Conservation (phyloP, 2,797 vertebrate genomes). For the Sternarchorhynchus goeldii region DNA sequence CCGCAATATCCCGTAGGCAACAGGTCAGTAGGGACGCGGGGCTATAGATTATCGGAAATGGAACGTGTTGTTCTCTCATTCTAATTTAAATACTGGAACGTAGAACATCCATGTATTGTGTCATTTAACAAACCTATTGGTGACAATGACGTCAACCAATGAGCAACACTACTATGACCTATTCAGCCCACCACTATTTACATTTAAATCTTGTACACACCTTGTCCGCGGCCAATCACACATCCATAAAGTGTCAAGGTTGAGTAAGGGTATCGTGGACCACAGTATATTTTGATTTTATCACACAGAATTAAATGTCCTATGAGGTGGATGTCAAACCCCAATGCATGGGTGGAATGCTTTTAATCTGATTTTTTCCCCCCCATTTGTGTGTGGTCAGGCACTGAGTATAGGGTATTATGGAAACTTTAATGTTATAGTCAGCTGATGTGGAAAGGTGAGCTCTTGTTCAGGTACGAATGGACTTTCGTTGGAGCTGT, state of each 20-base stretch:
- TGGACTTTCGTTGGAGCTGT: slow-evolving; percentile 17
- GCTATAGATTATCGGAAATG: neutral
- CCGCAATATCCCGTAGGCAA: slow-evolving; percentile 76
- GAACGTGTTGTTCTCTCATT: slow-evolving; percentile 8
- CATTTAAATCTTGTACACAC: slow-evolving; percentile 32
- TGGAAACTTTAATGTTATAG: neutral
- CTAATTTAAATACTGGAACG: neutral
- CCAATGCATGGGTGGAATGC: neutral
- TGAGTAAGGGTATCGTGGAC: slow-evolving; percentile 30
- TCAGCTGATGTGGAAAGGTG: slow-evolving; percentile 26
- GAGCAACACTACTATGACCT: slow-evolving; percentile 22
- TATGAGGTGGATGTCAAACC: neutral
- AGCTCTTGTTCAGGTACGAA: slow-evolving; percentile 29
- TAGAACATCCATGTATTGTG: slow-evolving; percentile 5
- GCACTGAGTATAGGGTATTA: neutral
- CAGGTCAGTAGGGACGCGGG: slow-evolving; percentile 75
- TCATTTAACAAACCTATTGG: slow-evolving; percentile 11
- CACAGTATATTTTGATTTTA: slow-evolving; percentile 21
- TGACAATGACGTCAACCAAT: slow-evolving; percentile 34
- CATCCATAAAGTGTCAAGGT: slow-evolving; percentile 42
- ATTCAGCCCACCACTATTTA: slow-evolving; percentile 42
- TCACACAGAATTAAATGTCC: slow-evolving; percentile 5
- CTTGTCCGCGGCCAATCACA: slow-evolving; percentile 3
- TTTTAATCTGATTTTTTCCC: neutral
- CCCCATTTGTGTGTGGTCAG: neutral